Evolutionary conservation across 92 coral and sea anemone genomes (phyloP).

Genomic region (Palythoa heliodiscus): DNA sequence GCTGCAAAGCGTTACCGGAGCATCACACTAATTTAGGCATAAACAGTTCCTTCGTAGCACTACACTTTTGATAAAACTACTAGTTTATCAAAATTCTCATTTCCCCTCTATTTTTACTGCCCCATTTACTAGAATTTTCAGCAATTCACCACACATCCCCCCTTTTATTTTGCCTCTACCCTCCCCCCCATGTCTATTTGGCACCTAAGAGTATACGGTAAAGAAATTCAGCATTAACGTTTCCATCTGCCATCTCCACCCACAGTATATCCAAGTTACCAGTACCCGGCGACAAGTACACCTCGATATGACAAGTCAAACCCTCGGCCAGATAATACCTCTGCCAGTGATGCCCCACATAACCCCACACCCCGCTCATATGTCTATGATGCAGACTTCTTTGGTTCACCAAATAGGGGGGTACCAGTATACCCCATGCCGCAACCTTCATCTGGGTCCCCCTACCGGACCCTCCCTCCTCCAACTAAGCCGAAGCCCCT

Average conservation of each 20-base stretch:
- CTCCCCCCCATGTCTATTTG: no score
- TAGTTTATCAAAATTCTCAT: no score
- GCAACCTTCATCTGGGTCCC: conserved; percentile 45
- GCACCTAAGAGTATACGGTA: no score
- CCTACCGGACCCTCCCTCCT: conserved; percentile 37
- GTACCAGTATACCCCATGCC: conserved; percentile 45
- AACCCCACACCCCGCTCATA: conserved; percentile 71
- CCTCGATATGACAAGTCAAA: conserved; percentile 61
- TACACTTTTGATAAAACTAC: no score
- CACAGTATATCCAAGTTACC: not conserved
- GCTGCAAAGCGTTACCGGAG: no score
- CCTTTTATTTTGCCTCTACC: no score
- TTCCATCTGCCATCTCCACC: not conserved
- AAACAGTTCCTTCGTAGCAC: no score
- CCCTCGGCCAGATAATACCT: conserved; percentile 73
- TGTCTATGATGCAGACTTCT: conserved; percentile 76
- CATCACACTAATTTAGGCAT: no score
- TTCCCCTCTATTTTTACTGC: no score
- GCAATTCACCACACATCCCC: no score
- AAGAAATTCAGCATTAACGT: not conserved
- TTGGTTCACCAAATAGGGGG: conserved; percentile 48
- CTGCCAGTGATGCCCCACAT: conserved; percentile 47
- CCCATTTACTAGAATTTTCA: no score
- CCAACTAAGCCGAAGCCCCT: conserved; percentile 56
- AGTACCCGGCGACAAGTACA: conserved; percentile 76